Evolutionary conservation across 2,888 invertebrate species (phyloP).

Genomic region (Sipunculus nudus): DNA sequence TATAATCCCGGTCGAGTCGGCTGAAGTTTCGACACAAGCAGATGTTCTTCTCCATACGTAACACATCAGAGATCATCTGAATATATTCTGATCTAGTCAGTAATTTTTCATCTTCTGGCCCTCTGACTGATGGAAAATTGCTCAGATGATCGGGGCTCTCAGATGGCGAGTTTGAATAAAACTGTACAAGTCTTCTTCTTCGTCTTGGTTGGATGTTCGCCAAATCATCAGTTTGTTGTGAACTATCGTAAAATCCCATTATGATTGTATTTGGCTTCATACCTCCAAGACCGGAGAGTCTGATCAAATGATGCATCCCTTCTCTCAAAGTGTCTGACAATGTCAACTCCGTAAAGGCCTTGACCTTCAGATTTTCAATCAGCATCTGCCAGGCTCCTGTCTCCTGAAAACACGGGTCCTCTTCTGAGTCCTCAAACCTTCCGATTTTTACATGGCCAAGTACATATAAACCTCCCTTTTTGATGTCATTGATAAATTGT

Average conservation of each 20-base stretch:
- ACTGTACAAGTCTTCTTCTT: no score
- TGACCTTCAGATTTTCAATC: constrained; percentile 91
- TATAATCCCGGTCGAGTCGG: constrained; percentile 80
- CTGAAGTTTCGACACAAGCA: constrained; percentile 93
- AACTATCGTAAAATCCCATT: constrained; percentile 92
- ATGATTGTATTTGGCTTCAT: constrained; percentile 98
- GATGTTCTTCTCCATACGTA: constrained; percentile 93
- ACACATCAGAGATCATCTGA: constrained; percentile 83
- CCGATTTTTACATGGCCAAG: constrained; percentile 83
- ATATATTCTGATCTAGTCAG: constrained; percentile 77
- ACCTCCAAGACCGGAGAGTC: constrained; percentile 94
- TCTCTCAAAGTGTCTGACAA: constrained; percentile 84
- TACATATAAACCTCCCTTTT: constrained; percentile 87
- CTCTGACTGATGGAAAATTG: constrained; percentile 40
- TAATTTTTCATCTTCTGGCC: constrained; percentile 31
- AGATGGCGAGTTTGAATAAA: no score
- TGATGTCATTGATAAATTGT: constrained; percentile 96
- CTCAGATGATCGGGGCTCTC: no score
- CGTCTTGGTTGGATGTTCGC: no score
- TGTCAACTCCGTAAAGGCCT: constrained; percentile 93
- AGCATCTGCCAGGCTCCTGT: constrained; percentile 90
- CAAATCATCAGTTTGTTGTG: no score
- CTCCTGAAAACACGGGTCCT: constrained; percentile 80
- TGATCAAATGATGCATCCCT: constrained; percentile 90
- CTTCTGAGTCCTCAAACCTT: constrained; percentile 66